Evolutionary conservation across 2,888 invertebrate genomes (phyloP), one percentile per base, ranked within the genome.

Genomic region (Autographa pulchrina): DNA sequence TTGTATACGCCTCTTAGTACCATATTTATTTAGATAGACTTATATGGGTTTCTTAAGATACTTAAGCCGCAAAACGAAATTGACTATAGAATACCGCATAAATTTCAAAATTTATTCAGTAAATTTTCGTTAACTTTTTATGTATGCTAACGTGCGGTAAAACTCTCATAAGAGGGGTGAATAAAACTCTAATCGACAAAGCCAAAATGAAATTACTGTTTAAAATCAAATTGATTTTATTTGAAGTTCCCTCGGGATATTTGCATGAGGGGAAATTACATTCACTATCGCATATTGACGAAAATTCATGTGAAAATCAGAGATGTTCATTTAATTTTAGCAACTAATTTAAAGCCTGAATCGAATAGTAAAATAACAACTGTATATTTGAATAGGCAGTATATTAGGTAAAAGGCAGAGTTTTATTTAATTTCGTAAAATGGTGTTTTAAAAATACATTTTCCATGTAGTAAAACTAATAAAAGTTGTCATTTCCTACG

Each of bases 171-270:
- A 70, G 72, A 68, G 67, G 66, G 75, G 69, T 68, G 65, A 72
- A 81, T 70, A 72, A 65, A 70, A 82, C 73, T 72, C 62, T 84
- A 84, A 82, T 82, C 69, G 73, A 43, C 67, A 67, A 69, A 74
- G 73, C 82, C 80, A 78, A 82, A 65, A 74, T 69, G 70, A 74
- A 75, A 73, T 70, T 68, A 70, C 78, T 74, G 78, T 70, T 63
- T 54, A 52, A 68, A 80, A 84, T 72, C 68, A 84, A 80, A 84
- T 82, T 80, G 84, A 84, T 77, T 82, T 84, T 77, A 80, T 76
- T 74, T 74, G 64, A 65, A 62, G 70, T 52, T 73, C 78, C 75
- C 75, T 65, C 70, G 54, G 64, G 69, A 64, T 72, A 82, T 82
- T 77, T 75, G 74, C 80, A 77, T 77, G 72, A 77, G 69, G 77